Evolutionary conservation across 2,113 vertebrate genomes (phyloP).

Genomic region (Aphelocoma coerulescens): DNA sequence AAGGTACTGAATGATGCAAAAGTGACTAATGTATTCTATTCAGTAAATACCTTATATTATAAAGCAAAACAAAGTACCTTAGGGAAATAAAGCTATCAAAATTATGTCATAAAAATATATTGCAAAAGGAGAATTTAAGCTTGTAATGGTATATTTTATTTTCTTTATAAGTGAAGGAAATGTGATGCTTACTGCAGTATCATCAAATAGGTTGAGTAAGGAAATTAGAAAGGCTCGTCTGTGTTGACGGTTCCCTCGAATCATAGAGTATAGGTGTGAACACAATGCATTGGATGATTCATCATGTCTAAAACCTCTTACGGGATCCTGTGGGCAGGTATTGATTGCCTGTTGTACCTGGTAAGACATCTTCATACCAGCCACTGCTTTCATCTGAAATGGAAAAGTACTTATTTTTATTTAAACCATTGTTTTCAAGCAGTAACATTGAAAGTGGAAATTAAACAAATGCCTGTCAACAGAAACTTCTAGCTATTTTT

Average conservation of each 20-base stretch:
- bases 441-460: background rate
- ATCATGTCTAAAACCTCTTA: slow-evolving; percentile 92
- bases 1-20: background rate
- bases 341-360: slow-evolving; percentile 92
- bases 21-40: background rate
- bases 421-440: background rate
- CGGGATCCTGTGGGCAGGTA: slow-evolving; percentile 77
- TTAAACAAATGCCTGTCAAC: background rate
- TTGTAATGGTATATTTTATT: background rate
- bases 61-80: background rate
- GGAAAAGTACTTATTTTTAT: slow-evolving; percentile 14
- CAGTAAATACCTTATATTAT: background rate
- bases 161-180: slow-evolving; percentile 15
- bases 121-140: background rate
- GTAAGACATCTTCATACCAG: slow-evolving; percentile 99
- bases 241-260: slow-evolving; percentile 93
- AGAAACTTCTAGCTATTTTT: background rate
- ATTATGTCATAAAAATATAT: background rate
- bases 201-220: slow-evolving; percentile 96
- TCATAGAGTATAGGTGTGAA: slow-evolving; percentile 96
- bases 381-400: slow-evolving; percentile 97
- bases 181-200: slow-evolving; percentile 86
- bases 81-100: background rate
- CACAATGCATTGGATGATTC: slow-evolving; percentile 88
- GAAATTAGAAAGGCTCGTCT: slow-evolving; percentile 95